These are phyloP conservation scores for Blomia tropicalis DNA, from an alignment of 2,888 invertebrate species.

Conservation along the genomic window DNA sequence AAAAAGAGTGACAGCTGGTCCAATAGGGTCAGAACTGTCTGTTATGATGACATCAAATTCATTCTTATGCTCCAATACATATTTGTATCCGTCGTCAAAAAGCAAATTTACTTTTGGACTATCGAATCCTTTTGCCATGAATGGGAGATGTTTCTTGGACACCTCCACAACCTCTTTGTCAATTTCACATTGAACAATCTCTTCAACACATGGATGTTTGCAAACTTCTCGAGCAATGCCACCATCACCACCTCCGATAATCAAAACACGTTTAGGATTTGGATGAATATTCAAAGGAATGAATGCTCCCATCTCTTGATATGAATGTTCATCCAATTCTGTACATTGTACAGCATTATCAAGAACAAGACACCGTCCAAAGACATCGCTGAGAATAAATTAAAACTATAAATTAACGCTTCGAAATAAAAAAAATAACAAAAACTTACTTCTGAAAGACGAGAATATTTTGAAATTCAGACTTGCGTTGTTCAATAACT, in stretches of 20 bases:
- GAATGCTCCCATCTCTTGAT: conserved; percentile 96
- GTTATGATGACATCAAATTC: conserved; percentile 96
- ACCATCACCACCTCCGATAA: conserved; percentile 95
- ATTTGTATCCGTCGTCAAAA: conserved; percentile 86
- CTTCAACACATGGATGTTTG: conserved; percentile 74
- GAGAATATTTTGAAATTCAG: conserved; percentile 66
- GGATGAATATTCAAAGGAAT: conserved; percentile 79
- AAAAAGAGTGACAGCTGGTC: conserved; percentile 53
- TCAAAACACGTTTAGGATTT: conserved; percentile 62
- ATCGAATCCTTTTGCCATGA: conserved; percentile 71
- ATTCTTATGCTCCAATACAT: conserved; percentile 60
- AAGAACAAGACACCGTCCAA: conserved; percentile 70
- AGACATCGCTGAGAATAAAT: conserved; percentile 47
- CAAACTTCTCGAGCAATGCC: conserved; percentile 88
- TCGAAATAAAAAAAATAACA: conserved; percentile 16
- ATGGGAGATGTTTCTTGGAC: conserved; percentile 71
- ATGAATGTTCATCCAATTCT: conserved; percentile 85
- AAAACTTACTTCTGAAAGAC: conserved; percentile 56
- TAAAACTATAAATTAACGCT: conserved; percentile 15
- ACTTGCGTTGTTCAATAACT: conserved; percentile 58
- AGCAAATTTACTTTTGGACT: conserved; percentile 64
- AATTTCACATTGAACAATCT: conserved; percentile 82
- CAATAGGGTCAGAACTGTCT: conserved; percentile 89
- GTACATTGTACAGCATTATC: conserved; percentile 96
- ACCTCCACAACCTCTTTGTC: conserved; percentile 74